Evolutionary conservation across 2,797 vertebrate species (phyloP).

Genomic region (Lophotriccus pileatus): DNA sequence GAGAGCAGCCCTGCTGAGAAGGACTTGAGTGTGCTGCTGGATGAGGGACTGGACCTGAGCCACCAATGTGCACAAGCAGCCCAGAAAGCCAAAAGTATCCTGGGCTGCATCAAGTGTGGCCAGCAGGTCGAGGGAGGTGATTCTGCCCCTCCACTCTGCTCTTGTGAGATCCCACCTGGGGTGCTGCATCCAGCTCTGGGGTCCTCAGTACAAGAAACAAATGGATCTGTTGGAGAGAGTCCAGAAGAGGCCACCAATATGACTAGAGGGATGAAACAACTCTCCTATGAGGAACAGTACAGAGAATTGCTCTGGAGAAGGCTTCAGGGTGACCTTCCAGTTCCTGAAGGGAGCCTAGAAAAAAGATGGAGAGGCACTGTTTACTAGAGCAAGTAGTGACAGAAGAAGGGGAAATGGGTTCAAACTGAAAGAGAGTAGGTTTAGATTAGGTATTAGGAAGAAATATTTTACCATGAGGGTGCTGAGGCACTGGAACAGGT

Average conservation of each 20-base stretch:
- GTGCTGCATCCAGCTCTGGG: neutral
- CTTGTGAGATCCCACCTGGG: neutral
- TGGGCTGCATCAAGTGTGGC: accelerated
- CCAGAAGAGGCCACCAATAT: too few species aligned
- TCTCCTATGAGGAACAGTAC: neutral
- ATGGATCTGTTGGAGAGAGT: neutral
- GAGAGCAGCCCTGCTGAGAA: neutral
- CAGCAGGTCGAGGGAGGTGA: neutral
- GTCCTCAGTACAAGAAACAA: neutral
- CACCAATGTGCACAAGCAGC: too few species aligned
- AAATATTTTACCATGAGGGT: neutral
- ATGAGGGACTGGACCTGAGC: neutral
- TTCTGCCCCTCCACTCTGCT: neutral
- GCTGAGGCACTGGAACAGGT: neutral
- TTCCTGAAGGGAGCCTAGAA: neutral
- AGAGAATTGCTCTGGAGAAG: neutral
- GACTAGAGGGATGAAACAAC: neutral
- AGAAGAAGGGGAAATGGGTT: neutral
- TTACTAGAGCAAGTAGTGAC: too few species aligned
- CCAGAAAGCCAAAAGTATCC: neutral
- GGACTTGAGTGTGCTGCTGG: neutral
- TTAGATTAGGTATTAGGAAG: neutral
- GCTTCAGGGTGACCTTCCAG: neutral
- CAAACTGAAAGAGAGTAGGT: neutral
- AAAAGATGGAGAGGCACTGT: neutral